A percentile compares a stretch with the other conserved stretches of the same genome.
These are phyloP conservation scores for Gallirallus australis DNA, from an alignment of 2,797 vertebrate genomes.

Conservation along the genomic window DNA sequence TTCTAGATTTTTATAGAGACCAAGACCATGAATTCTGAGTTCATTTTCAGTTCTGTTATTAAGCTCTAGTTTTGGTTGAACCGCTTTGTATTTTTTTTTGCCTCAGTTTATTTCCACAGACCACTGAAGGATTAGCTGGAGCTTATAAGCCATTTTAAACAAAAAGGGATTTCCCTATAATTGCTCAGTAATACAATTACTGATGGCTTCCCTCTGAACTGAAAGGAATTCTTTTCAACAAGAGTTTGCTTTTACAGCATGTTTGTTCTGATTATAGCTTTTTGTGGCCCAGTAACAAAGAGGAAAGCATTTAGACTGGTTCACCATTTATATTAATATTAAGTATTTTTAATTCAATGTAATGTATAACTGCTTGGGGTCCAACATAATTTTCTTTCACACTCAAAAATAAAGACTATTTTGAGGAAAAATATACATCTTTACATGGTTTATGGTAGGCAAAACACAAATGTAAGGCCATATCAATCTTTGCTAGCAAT, in stretches of 20 bases:
- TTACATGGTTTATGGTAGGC: background rate
- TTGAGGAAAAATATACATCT: background rate
- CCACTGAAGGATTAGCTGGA: slow-evolving; percentile 33
- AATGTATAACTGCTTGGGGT: background rate
- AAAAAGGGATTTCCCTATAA: slow-evolving; percentile 52
- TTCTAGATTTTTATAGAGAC: background rate
- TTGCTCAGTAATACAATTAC: slow-evolving; percentile 46
- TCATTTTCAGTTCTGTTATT: background rate
- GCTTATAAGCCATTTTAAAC: slow-evolving; percentile 43
- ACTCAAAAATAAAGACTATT: background rate
- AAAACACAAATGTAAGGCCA: background rate
- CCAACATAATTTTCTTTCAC: background rate
- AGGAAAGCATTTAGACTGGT: slow-evolving; percentile 2
- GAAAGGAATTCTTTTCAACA: slow-evolving; percentile 24
- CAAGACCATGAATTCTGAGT: background rate
- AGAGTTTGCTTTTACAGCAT: background rate
- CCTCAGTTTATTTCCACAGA: background rate
- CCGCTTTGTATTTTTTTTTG: background rate
- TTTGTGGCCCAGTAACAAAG: background rate
- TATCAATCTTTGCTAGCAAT: background rate
- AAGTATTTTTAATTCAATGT: background rate
- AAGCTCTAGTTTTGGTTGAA: slow-evolving; percentile 2
- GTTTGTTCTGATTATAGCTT: background rate
- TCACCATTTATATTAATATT: background rate
- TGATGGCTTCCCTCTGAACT: slow-evolving; percentile 13